Conservation (phyloP, 2,888 invertebrate genomes). For the Volucella zonaria region DNA sequence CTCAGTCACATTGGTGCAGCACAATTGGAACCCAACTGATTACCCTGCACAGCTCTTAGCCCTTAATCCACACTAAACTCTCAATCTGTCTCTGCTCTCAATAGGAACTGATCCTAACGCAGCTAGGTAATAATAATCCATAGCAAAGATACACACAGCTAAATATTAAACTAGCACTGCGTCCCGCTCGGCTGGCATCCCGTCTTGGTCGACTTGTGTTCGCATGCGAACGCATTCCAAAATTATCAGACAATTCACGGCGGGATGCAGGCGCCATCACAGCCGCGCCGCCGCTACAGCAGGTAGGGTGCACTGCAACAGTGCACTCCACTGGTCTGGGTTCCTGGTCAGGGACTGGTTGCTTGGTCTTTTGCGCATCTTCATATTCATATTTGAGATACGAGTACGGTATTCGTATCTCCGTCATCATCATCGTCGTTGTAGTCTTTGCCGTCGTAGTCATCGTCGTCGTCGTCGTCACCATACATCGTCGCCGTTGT, state of each 20-base stretch:
- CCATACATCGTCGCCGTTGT: constrained; percentile 63
- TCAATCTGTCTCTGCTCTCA: background rate
- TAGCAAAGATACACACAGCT: constrained; percentile 35
- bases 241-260: constrained; percentile 82
- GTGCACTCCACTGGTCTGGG: constrained; percentile 1
- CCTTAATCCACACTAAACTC: constrained; percentile 38
- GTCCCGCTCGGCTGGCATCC: constrained; percentile 18
- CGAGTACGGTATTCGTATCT: constrained; percentile 22
- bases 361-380: constrained; percentile 65
- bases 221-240: constrained; percentile 73
- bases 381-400: constrained; percentile 70
- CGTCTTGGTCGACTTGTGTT: constrained; percentile 42
- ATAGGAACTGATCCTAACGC: constrained; percentile 29
- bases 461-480: constrained; percentile 76
- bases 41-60: constrained; percentile 24
- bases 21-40: constrained; percentile 35
- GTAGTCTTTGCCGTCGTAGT: constrained; percentile 32
- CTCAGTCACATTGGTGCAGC: constrained; percentile 26
- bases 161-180: constrained; percentile 24
- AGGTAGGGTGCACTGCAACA: constrained; percentile 59
- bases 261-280: constrained; percentile 82
- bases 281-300: constrained; percentile 72
- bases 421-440: constrained; percentile 47
- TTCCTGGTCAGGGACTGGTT: background rate
- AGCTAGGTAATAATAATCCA: constrained; percentile 15